These are phyloP conservation scores for Rhynchonycteris naso DNA, from an alignment of 2,797 vertebrate genomes.

Conservation along the genomic window DNA sequence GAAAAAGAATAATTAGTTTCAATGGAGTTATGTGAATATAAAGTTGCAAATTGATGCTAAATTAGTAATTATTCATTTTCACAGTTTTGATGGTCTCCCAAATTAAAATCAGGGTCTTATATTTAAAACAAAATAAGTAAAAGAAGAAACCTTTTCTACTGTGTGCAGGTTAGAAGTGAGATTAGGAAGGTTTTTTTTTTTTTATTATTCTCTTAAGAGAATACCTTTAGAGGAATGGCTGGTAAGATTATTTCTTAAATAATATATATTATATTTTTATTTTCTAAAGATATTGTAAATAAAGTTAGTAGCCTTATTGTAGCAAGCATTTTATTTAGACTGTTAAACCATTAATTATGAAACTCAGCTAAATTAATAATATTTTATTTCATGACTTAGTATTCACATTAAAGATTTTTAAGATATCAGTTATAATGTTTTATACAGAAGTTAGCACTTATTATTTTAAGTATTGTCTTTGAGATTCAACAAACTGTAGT, in stretches of 20 bases:
- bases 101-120: conserved; percentile 43
- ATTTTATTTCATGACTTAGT: background rate
- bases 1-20: conserved; percentile 66
- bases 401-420: background rate
- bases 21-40: conserved; percentile 50
- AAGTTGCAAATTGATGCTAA: conserved; percentile 6
- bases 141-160: background rate
- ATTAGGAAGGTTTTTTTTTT: too few species aligned
- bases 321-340: background rate
- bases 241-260: background rate
- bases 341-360: background rate
- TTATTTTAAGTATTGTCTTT: background rate
- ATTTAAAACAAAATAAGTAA: conserved; percentile 52
- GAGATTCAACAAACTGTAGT: background rate
- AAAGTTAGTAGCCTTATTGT: background rate
- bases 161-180: background rate
- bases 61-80: conserved; percentile 57
- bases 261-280: conserved; percentile 11
- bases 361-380: background rate
- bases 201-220: background rate
- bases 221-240: background rate
- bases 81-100: conserved; percentile 51
- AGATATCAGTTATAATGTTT: background rate
- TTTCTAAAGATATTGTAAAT: background rate
- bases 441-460: background rate